phyloP scores from a whole-genome alignment of 1,140 invertebrate species.

The Hyposmocoma kahamanoa region DNA sequence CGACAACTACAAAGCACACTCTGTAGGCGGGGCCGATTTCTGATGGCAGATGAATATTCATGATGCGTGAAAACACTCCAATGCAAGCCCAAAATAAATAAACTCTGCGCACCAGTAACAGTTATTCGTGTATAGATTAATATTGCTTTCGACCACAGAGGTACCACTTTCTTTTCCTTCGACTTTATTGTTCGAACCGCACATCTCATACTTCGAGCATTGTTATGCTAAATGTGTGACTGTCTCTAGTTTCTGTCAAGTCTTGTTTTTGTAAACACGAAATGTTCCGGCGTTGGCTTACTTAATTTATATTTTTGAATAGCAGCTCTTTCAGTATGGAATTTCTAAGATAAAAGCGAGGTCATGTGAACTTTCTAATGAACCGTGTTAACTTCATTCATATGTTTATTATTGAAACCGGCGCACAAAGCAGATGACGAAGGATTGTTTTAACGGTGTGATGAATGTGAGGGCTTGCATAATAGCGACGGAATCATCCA shows the following conservation, averaged over 20 bases:
- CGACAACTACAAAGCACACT: background rate
- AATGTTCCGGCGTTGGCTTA: too few species aligned
- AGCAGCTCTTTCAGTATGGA: too few species aligned
- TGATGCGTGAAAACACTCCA: background rate
- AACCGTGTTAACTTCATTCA: too few species aligned
- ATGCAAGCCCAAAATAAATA: background rate
- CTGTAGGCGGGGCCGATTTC: background rate
- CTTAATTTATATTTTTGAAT: too few species aligned
- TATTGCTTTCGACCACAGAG: slow-evolving; percentile 11
- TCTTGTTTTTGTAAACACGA: background rate
- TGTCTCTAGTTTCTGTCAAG: background rate
- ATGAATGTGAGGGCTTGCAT: too few species aligned
- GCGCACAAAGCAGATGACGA: too few species aligned
- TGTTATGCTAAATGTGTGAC: background rate
- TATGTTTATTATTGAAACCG: too few species aligned
- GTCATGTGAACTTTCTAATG: too few species aligned
- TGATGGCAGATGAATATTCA: background rate
- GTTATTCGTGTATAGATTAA: slow-evolving; percentile 11
- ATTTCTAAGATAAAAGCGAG: too few species aligned
- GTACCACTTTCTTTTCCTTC: slow-evolving; percentile 8
- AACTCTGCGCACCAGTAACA: background rate
- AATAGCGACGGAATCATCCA: too few species aligned
- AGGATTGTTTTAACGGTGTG: too few species aligned
- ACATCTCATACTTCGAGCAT: slow-evolving; percentile 2
- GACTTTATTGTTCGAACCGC: slow-evolving; percentile 5